Evolutionary conservation across 2,797 vertebrate genomes (phyloP), one percentile per base, ranked within the genome.

Genomic region (Catamblyrhynchus diadema): DNA sequence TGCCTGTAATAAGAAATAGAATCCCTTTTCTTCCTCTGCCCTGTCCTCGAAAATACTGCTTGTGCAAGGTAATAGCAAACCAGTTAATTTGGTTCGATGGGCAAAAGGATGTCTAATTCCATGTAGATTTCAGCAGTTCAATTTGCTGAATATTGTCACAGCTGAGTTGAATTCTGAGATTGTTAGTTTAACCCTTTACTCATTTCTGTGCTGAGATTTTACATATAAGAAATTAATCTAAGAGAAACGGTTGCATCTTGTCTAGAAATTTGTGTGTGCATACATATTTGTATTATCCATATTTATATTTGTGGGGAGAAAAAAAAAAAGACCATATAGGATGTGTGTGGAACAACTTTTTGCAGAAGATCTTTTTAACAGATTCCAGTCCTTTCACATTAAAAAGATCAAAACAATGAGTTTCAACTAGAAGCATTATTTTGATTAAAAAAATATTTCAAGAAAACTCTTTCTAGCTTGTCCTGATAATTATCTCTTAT

Each of bases 171-270:
- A 93, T 93, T 83, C 71, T 41, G 65, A 93, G 85, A 92, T 86
- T 95, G 94, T 87, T 95, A 70, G 86, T 91, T 97, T 96, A 97
- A 96, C 91, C 88, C 95, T 93, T 94, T 88, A 44, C 47, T 91
- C 33, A 60, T 88, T 83, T 88, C 53, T 61, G 45, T 25, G 32
- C 53, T 60, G 23, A 10, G 41, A 71, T 94, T 90, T 86, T 50
- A 64, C 14, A 50, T 19, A 5, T 16, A 78, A 84, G 72, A 81
- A 81, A 37, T 91, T 70, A 62, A 81, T 56, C 24, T 24, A 75
- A 75, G n/a, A 51, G 27, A 84, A 90, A 71, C 0, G 1, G 10
- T 82, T 50, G 20, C 28, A 69, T 35, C 30, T 20, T 35, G 23
- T 37, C 60, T 54, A 54, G 10, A 32, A 72, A 70, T 60, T 10